These are phyloP conservation scores for Amiota mariae DNA, from an alignment of 2,888 invertebrate genomes.

Conservation along the genomic window DNA sequence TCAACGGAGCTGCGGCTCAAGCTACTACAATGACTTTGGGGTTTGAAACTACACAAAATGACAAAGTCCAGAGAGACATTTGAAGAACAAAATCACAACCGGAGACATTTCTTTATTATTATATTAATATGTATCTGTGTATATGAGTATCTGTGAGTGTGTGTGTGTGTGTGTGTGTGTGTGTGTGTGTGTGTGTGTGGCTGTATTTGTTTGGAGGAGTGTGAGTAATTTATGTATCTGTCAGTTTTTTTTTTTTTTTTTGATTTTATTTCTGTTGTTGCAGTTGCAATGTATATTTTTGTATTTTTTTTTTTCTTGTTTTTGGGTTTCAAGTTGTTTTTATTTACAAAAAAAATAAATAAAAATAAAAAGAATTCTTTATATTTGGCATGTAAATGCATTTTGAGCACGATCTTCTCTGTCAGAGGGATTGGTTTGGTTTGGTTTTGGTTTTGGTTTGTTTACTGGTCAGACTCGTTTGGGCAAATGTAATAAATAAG, in stretches of 20 bases:
- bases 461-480: slow-evolving; percentile 33
- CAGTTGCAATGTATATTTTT: slow-evolving; percentile 4
- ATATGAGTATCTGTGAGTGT: background rate
- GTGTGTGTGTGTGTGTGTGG: background rate
- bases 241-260: no score
- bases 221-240: slow-evolving; percentile 53
- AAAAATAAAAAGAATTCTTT: slow-evolving; percentile 32
- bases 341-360: slow-evolving; percentile 40
- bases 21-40: background rate
- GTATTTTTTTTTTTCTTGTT: background rate
- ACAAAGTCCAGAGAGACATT: background rate
- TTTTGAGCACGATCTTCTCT: slow-evolving; percentile 36
- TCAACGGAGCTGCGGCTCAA: background rate
- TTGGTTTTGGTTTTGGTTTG: no score
- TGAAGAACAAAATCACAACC: slow-evolving; percentile 3
- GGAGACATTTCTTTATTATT: slow-evolving; percentile 16
- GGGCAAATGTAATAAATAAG: slow-evolving; percentile 48
- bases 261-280: slow-evolving; percentile 15
- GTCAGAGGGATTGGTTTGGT: background rate
- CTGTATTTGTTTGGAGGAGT: slow-evolving; percentile 24
- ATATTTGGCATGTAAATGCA: slow-evolving; percentile 49
- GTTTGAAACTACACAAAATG: background rate
- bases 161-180: no score
- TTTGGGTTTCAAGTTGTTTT: slow-evolving; percentile 31
- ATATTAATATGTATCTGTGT: background rate